A percentile compares a stretch with the other conserved stretches of the same genome.
phyloP scores from a whole-genome alignment of 1,140 invertebrate genomes.

The Lepidurus arcticus region DNA sequence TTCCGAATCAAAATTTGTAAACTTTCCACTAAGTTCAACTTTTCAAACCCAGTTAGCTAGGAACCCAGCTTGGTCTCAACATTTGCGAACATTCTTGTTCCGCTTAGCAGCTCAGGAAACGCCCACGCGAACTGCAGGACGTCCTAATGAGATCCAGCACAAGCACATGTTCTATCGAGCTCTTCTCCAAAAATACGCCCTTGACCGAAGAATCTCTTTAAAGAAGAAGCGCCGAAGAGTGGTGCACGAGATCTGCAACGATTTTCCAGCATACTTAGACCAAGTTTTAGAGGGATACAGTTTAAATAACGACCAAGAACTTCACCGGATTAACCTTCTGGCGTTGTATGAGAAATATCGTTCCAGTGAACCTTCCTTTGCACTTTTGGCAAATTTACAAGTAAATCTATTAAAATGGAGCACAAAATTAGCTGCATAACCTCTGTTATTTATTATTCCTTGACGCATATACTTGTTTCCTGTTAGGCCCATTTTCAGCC shows the following conservation, averaged over 20 bases:
- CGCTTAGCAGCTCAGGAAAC: slow-evolving; percentile 58
- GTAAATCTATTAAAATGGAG: slow-evolving; percentile 39
- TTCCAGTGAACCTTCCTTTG: slow-evolving; percentile 37
- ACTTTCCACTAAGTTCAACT: slow-evolving; percentile 57
- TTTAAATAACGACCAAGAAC: slow-evolving; percentile 54
- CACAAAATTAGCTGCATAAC: slow-evolving; percentile 36
- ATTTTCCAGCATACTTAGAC: slow-evolving; percentile 34
- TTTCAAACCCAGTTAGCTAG: slow-evolving; percentile 11
- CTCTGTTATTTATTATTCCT: slow-evolving; percentile 41
- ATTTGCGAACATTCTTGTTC: slow-evolving; percentile 57
- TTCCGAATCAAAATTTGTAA: slow-evolving; percentile 47
- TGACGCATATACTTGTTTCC: slow-evolving; percentile 41
- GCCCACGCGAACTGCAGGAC: slow-evolving; percentile 14
- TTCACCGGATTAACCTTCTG: slow-evolving; percentile 48
- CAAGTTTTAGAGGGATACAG: slow-evolving; percentile 47
- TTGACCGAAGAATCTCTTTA: slow-evolving; percentile 42
- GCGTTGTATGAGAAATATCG: slow-evolving; percentile 49
- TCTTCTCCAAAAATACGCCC: slow-evolving; percentile 53
- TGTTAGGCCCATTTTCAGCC: slow-evolving; percentile 49
- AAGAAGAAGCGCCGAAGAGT: slow-evolving; percentile 31
- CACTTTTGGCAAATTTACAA: slow-evolving; percentile 33
- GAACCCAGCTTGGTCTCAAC: slow-evolving; percentile 23
- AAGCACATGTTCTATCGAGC: slow-evolving; percentile 54
- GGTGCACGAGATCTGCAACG: slow-evolving; percentile 10
- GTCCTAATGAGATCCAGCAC: slow-evolving; percentile 42